Conservation (phyloP, 1,140 invertebrate species). For the Trissolcus basalis region DNA sequence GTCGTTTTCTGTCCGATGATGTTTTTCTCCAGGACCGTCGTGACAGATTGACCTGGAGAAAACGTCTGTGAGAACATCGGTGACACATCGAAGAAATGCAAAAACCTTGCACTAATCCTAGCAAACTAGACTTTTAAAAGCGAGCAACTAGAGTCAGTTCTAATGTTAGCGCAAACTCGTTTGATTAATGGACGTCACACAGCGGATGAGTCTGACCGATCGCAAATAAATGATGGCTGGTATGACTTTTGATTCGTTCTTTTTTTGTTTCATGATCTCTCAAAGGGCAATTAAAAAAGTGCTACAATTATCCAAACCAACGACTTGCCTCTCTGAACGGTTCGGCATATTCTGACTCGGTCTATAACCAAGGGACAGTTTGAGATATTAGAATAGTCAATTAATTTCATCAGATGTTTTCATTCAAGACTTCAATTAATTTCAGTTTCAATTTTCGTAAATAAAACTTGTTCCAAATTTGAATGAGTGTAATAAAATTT, state of each 20-base stretch:
- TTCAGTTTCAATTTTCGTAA: too few species aligned
- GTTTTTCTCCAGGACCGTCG: too few species aligned
- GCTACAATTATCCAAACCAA: constrained; percentile 77
- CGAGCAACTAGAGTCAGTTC: constrained; percentile 72
- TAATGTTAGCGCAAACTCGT: constrained; percentile 68
- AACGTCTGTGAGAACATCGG: constrained; percentile 25
- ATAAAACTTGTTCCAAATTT: too few species aligned
- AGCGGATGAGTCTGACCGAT: constrained; percentile 61
- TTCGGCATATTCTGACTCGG: constrained; percentile 77
- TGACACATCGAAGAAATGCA: constrained; percentile 57
- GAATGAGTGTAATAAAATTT: too few species aligned
- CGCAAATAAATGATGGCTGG: constrained; percentile 55
- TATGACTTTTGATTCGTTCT: constrained; percentile 60
- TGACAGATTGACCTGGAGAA: background rate
- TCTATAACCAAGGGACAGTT: constrained; percentile 76
- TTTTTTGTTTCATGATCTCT: constrained; percentile 45
- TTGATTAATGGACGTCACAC: constrained; percentile 71
- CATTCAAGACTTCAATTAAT: constrained; percentile 24
- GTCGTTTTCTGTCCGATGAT: background rate
- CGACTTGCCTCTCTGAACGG: constrained; percentile 77
- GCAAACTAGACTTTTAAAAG: constrained; percentile 69
- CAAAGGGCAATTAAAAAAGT: constrained; percentile 64
- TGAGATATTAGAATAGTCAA: constrained; percentile 68
- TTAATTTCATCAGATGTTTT: background rate
- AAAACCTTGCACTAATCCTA: constrained; percentile 65